Base-by-base conservation (phyloP, 2,888 invertebrate species). In the Amiota minor region DNA sequence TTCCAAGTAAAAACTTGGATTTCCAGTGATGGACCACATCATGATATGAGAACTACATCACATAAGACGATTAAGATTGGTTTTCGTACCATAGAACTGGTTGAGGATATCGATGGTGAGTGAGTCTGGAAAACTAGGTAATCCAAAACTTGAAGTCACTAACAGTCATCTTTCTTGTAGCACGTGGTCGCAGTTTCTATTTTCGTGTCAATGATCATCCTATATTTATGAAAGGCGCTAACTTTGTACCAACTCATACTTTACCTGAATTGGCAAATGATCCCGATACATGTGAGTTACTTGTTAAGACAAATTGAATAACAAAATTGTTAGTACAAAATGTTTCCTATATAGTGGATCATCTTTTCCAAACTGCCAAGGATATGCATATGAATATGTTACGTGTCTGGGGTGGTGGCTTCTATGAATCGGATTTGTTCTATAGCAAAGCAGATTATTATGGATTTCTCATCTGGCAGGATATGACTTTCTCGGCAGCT, bases 381-480 rank as follows among this genome's bases (percentile, higher is more conserved):
- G 92, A 93, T 20, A 93, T 94, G 0, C 93, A 98, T 87, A 97
- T 98, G 95, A 96, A 96, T 84, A 96, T 96, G 93, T 90, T 99
- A 14, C 92, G 99, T 23, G 96, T 99, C 10, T 99, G 98, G 98
- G 99, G 98, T 45, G 99, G 98, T 20, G 99, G 98, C 0, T 91
- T 97, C 0, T 99, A 98, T 84, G 98, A 98, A 87, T 93, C 94
- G 0, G 96, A 98, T 78, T 92, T 92, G 68, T 98, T 99, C 89
- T 99, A 99, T 88, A 91, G 93, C 78, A 88, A 94, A 62, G 96
- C 97, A 62, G 98, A 99, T 87, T 92, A 95, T 86, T 91, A 95
- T 72, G 99, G 99, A 0, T 93, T 99, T 20, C 91, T 99, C 84
- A 93, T 99, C 70, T 99, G 98, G 98, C 98, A 99, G 89, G 99